These are phyloP conservation scores for Clinocottus analis DNA, from an alignment of 2,113 vertebrate species.

Conservation along the genomic window DNA sequence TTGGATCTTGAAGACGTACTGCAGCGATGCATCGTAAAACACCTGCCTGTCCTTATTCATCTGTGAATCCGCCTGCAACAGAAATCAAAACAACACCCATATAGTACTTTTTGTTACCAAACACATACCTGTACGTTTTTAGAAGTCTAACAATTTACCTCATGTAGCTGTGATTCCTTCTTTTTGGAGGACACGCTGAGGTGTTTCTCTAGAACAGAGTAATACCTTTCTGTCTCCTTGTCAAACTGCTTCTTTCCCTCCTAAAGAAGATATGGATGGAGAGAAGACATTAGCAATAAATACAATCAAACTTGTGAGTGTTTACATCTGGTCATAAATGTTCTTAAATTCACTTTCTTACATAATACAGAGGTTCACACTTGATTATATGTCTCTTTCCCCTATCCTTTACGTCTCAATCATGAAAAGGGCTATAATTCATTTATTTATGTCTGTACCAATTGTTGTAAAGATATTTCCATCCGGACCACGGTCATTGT, in stretches of 20 bases:
- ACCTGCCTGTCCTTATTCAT: conserved; percentile 95
- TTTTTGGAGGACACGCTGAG: conserved; percentile 97
- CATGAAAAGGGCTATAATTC: too few species aligned
- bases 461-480: too few species aligned
- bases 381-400: background rate
- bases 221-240: conserved; percentile 98
- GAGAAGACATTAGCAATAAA: conserved; percentile 31
- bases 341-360: background rate
- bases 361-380: background rate
- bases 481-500: background rate
- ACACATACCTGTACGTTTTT: background rate
- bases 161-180: conserved; percentile 95
- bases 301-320: conserved; percentile 8
- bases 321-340: background rate
- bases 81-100: conserved; percentile 22
- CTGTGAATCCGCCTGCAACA: conserved; percentile 91
- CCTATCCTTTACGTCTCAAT: background rate
- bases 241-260: conserved; percentile 99
- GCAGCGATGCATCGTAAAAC: conserved; percentile 95
- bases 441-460: background rate
- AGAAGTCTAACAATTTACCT: conserved; percentile 82
- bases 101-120: background rate
- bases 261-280: conserved; percentile 76
- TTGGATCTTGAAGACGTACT: conserved; percentile 99
- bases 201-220: conserved; percentile 96